Base-by-base conservation (phyloP, 2,113 vertebrate genomes). In the Megaceryle maxima region DNA sequence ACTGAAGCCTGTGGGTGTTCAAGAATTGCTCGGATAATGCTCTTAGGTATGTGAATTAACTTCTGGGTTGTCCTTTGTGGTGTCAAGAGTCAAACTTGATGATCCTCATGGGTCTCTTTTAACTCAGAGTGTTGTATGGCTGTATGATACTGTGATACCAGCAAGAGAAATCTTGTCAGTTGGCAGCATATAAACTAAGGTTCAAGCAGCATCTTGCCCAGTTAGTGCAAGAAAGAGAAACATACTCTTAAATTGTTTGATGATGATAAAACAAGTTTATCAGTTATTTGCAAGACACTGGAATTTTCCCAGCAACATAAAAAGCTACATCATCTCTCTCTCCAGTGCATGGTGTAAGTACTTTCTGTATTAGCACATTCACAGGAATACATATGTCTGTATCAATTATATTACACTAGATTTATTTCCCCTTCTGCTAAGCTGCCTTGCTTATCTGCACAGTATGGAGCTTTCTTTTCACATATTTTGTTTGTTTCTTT, bases 321-420 rank as follows among this genome's bases (percentile, higher is more conserved):
- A 11, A 57, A 84, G 5, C 13, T 74, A 20, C 22, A 60, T 56
- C 28, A 37, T 84, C 31, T 70, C 76, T 62, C 29, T 62, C 33
- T 81, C 10, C 9, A 67, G 13, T 29, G 15, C 15, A 39, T 39
- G 7, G 8, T 84, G 1, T 56, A 68, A 78, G 11, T 5, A n/a
- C 5, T 16, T 63, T 88, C 60, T 44, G 17, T 28, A 46, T 12
- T 51, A 56, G 1, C 14, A 62, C 53, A 21, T 33, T 68, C 25
- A 39, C 14, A 80, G 24, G 17, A 53, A 3, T 18, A 16, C 25
- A 9, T 17, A 24, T 3, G 2, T 35, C 1, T 26, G 0, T 28
- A 17, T 44, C 4, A 68, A 24, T 63, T 59, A 17, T 50, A 72
- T 79, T 72, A 63, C 76, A 68, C 11, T 24, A 31, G 11, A 39